Base-by-base conservation (phyloP, 2,797 vertebrate species). In the Betta splendens region DNA sequence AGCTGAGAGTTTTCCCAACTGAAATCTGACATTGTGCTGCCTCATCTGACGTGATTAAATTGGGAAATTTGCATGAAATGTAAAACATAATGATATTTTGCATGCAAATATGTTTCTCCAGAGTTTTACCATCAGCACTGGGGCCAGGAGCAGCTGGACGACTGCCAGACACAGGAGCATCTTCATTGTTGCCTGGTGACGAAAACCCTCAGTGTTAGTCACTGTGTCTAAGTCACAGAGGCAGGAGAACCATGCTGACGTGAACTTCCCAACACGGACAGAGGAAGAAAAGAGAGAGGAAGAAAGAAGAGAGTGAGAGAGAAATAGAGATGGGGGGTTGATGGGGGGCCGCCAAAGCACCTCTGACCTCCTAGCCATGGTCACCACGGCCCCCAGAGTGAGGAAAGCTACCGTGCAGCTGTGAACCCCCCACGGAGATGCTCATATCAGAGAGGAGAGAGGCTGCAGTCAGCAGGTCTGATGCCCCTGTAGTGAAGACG, bases 91-190 rank as follows among this genome's bases (percentile, higher is more conserved):
- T n/a, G n/a, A n/a, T n/a, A n/a, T n/a, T n/a, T n/a, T n/a, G n/a
- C n/a, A n/a, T n/a, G n/a, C n/a, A n/a, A n/a, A n/a, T 11, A 31
- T 6, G 28, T 37, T 16, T 20, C 15, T 55, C 23, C 0, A 22
- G n/a, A n/a, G n/a, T 40, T 33, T 80, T 85, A 93, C 92, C 86
- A 8, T 72, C 29, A 91, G 43, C 1, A 62, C 89, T 13, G 91
- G 87, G 64, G 72, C 72, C 63, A 89, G 35, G 35, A 92, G 47
- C 72, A 93, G 84, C 75, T 92, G 91, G 5, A 92, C 64, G 67
- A 83, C 67, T 2, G 72, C 60, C 78, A 90, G 59, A 44, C 49
- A 26, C 72, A 85, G 76, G 47, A 91, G 74, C 79, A 75, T 88
- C 69, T 64, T 87, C 78, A 61, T 74, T 5, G 58, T 79, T 85